Evolutionary conservation across 2,797 vertebrate genomes (phyloP), one percentile per base, ranked within the genome.

Genomic region (Bryconaethiops microstoma): DNA sequence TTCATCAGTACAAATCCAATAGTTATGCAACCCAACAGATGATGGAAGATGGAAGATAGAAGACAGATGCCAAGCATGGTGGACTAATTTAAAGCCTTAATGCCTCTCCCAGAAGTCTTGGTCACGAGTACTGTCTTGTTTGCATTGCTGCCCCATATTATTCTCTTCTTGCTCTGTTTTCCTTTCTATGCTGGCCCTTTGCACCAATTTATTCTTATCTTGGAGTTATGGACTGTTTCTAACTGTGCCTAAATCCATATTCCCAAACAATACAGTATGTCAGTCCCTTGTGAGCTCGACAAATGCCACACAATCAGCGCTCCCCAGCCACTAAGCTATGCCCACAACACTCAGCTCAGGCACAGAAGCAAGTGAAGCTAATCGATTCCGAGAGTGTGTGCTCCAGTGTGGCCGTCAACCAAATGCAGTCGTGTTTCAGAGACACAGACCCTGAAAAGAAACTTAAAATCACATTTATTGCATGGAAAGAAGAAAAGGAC

Each of bases 301-400:
- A 93, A 93, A 93, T 90, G 89, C 86, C 90, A 89, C 89, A 91
- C 91, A 91, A 91, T 91, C 88, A 88, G 83, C 78, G 73, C 87
- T 88, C 89, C 86, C 77, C 85, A 88, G 87, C 90, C 84, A 82
- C 85, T 84, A 90, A 88, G 83, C 77, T 70, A 84, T 88, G 90
- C 83, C 89, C 88, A 90, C 88, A 90, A 92, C 90, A 90, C 79
- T 92, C 89, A 88, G 89, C 90, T 91, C 82, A 83, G 82, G 84
- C 84, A 85, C 88, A 88, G 89, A 92, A 89, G 91, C 89, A 85
- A 91, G 91, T 86, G 83, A 91, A 86, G 84, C 90, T 83, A 92
- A 93, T 93, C 88, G 90, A 94, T 93, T 92, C 78, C 76, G 82
- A 82, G 78, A 79, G 63, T 85, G 63, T 85, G 81, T 80, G 86